Conservation (phyloP, 2,797 vertebrate species). For the Toxotes lorentzi region DNA sequence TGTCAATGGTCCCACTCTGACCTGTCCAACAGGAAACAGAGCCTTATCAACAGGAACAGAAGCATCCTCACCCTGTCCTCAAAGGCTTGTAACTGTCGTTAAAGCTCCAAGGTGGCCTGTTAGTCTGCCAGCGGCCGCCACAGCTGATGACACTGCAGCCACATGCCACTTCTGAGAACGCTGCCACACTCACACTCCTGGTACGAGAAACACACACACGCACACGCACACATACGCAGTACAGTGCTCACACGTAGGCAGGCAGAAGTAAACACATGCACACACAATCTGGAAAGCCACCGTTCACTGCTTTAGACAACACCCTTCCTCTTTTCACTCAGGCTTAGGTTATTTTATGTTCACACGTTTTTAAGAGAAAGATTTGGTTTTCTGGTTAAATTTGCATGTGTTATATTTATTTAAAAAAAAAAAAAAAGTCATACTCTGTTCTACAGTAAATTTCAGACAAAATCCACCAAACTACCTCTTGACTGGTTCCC, state of each 20-base stretch:
- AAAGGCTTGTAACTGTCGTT: constrained; percentile 45
- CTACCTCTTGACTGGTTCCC: neutral
- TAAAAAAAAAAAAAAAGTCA: neutral
- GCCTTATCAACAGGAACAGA: constrained; percentile 76
- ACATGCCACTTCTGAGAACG: constrained; percentile 41
- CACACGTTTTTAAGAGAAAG: neutral
- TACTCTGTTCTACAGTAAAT: neutral
- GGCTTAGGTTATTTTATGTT: constrained; percentile 7
- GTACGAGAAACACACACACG: constrained; percentile 8
- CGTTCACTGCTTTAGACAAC: constrained; percentile 40
- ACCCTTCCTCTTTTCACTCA: constrained; percentile 58
- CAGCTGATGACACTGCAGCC: constrained; percentile 32
- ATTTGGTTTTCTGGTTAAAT: neutral
- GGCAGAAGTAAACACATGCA: constrained; percentile 58
- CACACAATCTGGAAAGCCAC: constrained; percentile 32
- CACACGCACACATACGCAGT: constrained; percentile 19
- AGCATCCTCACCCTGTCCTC: constrained; percentile 67
- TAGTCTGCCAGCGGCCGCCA: constrained; percentile 20
- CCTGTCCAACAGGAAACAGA: constrained; percentile 66
- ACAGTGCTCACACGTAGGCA: constrained; percentile 33
- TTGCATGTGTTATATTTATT: neutral
- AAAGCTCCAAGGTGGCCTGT: constrained; percentile 54
- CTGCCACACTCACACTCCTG: constrained; percentile 12
- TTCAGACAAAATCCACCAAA: neutral
- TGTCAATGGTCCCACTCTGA: constrained; percentile 46